Evolutionary conservation across 30 jellyfish, hydroid and myxozoan species (phyloP).

Genomic region (Turritopsis dohrnii): DNA sequence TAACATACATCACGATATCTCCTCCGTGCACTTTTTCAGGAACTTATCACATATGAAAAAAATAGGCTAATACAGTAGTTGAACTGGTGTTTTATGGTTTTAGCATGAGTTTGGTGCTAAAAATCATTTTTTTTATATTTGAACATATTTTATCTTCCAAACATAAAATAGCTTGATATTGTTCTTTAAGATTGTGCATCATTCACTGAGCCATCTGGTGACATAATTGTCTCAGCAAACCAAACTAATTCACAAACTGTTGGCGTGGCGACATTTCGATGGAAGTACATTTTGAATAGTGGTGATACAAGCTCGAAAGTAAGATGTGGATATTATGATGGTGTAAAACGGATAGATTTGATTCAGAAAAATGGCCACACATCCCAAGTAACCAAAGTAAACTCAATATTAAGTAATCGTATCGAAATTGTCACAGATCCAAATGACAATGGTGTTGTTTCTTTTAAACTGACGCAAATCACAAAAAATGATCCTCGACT

Average conservation of each 20-base stretch:
- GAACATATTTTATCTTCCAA: background rate
- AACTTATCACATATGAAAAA: too few relatives aligned
- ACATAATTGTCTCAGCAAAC: background rate
- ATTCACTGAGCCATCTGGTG: background rate
- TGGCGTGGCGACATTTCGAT: background rate
- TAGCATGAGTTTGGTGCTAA: too few relatives aligned
- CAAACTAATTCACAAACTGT: background rate
- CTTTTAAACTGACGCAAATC: conserved; percentile 1
- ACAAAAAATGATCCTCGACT: background rate
- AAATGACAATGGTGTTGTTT: background rate
- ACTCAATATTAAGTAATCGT: background rate
- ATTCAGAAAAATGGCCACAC: background rate
- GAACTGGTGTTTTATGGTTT: too few relatives aligned
- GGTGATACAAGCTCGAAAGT: background rate
- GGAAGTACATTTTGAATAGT: background rate
- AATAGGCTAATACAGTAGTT: too few relatives aligned
- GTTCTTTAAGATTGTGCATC: background rate
- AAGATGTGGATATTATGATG: conserved; percentile 15
- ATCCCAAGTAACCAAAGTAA: background rate
- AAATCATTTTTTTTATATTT: background rate
- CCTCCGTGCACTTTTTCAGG: too few relatives aligned
- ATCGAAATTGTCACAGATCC: background rate
- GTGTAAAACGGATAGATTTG: background rate
- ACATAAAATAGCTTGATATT: background rate
- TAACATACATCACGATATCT: too few relatives aligned